phyloP scores from a whole-genome alignment of 2,888 invertebrate genomes.

The Luperina nickerlii region DNA sequence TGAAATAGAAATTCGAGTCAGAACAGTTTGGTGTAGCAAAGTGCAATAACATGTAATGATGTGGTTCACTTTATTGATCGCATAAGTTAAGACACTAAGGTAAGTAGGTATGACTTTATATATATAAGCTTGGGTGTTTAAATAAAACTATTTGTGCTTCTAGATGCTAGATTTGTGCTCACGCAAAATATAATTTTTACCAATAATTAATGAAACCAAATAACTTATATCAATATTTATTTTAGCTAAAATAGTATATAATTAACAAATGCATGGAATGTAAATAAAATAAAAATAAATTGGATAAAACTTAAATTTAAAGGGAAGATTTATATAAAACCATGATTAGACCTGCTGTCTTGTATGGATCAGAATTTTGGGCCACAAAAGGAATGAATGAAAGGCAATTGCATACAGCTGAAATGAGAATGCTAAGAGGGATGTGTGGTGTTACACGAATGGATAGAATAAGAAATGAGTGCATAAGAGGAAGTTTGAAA shows the following conservation, averaged over 20 bases:
- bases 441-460: too few species aligned
- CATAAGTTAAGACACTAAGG: not conserved
- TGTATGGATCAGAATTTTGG: too few species aligned
- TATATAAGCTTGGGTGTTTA: not conserved
- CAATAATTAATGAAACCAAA: not conserved
- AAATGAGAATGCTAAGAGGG: too few species aligned
- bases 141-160: not conserved
- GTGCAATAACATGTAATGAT: slow-evolving; percentile 47
- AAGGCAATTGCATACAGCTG: too few species aligned
- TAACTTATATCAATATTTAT: not conserved
- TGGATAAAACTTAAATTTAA: too few species aligned
- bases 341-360: too few species aligned
- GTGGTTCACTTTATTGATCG: slow-evolving; percentile 18
- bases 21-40: slow-evolving; percentile 36
- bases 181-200: not conserved
- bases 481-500: too few species aligned
- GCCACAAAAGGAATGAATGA: too few species aligned
- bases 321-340: too few species aligned
- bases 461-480: too few species aligned
- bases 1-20: slow-evolving; percentile 44
- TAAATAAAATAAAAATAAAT: too few species aligned
- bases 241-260: not conserved
- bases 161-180: not conserved
- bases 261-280: too few species aligned
- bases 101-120: not conserved